Percentiles rank a stretch among this genome's conserved stretches.
These are phyloP conservation scores for Heliconius hewitsoni DNA, from an alignment of 1,140 invertebrate genomes.

Conservation along the genomic window DNA sequence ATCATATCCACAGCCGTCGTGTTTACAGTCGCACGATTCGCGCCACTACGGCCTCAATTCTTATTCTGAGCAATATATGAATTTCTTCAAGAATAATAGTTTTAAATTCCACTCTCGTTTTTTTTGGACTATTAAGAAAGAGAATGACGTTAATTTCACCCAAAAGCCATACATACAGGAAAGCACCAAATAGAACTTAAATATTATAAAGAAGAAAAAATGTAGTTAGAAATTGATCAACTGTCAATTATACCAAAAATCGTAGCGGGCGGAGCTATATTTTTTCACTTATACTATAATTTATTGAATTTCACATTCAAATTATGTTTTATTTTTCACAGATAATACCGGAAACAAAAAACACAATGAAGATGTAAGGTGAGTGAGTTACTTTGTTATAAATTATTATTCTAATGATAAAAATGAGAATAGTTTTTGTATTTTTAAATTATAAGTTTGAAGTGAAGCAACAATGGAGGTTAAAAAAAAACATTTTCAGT, in stretches of 20 bases:
- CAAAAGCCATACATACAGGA: neutral
- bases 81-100: no score
- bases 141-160: neutral
- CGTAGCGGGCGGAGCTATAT: neutral
- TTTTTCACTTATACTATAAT: neutral
- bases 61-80: no score
- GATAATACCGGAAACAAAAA: constrained; percentile 10
- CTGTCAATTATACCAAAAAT: constrained; percentile 1
- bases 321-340: constrained; percentile 19
- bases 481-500: no score
- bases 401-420: neutral
- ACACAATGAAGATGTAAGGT: constrained; percentile 39
- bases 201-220: neutral
- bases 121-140: no score
- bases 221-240: constrained; percentile 3
- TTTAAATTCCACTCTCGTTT: no score
- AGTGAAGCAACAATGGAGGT: no score
- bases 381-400: constrained; percentile 18
- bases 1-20: no score
- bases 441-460: no score
- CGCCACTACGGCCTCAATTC: no score
- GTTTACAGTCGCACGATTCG: no score
- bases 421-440: neutral
- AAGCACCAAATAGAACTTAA: neutral
- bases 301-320: neutral